A percentile compares a stretch with the other conserved stretches of the same genome.
These are phyloP conservation scores for Eubucco bourcierii DNA, from an alignment of 2,113 vertebrate genomes.

Conservation along the genomic window DNA sequence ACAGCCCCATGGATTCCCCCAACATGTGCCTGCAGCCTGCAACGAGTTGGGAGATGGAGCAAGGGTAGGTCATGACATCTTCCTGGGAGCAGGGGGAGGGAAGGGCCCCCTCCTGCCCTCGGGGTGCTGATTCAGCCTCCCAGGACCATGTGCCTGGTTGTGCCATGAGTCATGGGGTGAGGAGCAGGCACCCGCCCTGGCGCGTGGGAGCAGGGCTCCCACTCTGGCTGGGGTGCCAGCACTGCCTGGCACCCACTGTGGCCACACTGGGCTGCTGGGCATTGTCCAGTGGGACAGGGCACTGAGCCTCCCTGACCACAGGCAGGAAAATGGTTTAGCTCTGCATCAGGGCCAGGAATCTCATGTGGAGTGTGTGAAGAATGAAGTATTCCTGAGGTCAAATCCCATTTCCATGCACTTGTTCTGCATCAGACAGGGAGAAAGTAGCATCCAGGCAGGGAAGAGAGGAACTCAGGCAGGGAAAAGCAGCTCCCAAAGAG, in stretches of 20 bases:
- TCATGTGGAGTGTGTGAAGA: not conserved
- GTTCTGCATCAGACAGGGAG: accelerated
- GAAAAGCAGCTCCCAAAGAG: not conserved
- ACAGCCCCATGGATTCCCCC: not conserved
- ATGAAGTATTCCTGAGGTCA: not conserved
- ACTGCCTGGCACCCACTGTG: too few species aligned
- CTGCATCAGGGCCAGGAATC: not conserved
- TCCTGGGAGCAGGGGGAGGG: not conserved
- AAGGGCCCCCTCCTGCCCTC: not conserved
- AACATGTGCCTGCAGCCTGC: not conserved
- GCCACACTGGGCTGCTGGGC: not conserved
- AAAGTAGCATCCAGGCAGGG: not conserved
- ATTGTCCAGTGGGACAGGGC: not conserved
- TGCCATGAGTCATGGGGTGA: not conserved
- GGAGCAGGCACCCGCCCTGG: not conserved
- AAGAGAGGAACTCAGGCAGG: not conserved
- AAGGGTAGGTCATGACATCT: not conserved
- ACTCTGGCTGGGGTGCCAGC: not conserved
- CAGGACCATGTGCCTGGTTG: accelerated
- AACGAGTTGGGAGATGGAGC: not conserved
- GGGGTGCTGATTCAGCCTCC: not conserved
- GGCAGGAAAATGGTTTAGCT: not conserved
- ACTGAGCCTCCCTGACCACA: accelerated
- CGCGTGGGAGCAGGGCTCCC: not conserved
- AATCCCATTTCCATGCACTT: not conserved